Base-by-base conservation (phyloP, 2,113 vertebrate species). In the Collichthys lucidus region DNA sequence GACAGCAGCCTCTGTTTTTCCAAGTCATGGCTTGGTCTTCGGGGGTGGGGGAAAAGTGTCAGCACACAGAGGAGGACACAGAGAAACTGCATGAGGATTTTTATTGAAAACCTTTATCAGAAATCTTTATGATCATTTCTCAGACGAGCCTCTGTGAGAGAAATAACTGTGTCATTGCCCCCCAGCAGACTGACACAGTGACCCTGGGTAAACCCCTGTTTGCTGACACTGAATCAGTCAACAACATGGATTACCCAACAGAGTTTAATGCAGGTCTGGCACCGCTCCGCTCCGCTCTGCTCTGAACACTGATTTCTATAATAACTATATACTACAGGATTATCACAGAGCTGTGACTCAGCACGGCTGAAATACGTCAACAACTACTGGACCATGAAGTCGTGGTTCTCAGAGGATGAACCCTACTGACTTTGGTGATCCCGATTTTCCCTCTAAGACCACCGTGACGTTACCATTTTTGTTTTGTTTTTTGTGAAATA, bases 1-100 rank as follows among this genome's bases (percentile, higher is more conserved):
- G 94, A 94, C 88, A 90, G 79, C 80, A 63, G 86, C 72, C 55
- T 78, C 62, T 55, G 83, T 70, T 79, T 79, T 82, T 88, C 88
- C 84, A 79, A 91, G 86, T 92, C 77, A 82, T 83, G 79, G 87
- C 85, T 88, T 61, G 66, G 84, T 90, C 85, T 83, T 68, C 42
- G 81, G 87, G 31, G 31, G 29, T 29, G 29, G 31, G 82, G 85
- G 55, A 15, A 35, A 17, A 59, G 57, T 8, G 1, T 16, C 31
- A 77, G 83, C 76, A 77, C 79, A 76, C 65, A 60, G 60, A 31
- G 72, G 12, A 80, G 50, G 44, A 46, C 44, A 46, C 12, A 46
- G 11, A 74, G 44, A 9, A 40, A 40, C 35, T 40, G 7, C 35
- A 9, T 40, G 35, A 40, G 35, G 35, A 40, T 40, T 40, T 40